Base-by-base conservation (phyloP, 2,797 vertebrate genomes). In the Falco cherrug region DNA sequence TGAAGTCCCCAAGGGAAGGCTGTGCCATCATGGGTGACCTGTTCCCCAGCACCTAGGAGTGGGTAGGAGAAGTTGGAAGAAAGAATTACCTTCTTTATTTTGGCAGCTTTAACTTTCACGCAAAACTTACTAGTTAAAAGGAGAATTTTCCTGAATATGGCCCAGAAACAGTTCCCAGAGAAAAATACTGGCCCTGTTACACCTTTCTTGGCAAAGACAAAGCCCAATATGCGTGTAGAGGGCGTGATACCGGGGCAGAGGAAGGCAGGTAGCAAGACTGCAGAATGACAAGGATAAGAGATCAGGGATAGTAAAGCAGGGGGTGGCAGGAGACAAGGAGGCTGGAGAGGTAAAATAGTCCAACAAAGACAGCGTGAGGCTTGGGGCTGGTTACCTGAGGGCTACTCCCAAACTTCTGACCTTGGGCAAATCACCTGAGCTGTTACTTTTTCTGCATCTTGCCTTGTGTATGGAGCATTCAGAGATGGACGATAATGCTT, bases 281-380 rank as follows among this genome's bases (percentile, higher is more conserved):
- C 31, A 53, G 26, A 63, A 69, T 61, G 28, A 61, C 39, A 50
- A 77, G 48, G 13, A 35, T 20, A 12, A 43, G 24, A 71, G 8
- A 75, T 41, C 29, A 31, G 0, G 14, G 17, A 13, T 17, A 43
- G 24, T 48, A 45, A 84, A 82, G 64, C 31, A 84, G 24, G 6
- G 10, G 3, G 48, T 0, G 0, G n/a, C 4, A 24, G 16, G 0
- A 1, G 12, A 4, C 9, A 43, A 51, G 41, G 39, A 67, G 10
- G 1, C 24, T 78, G 31, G 22, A 81, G 37, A 60, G 17, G 18
- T 75, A 47, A 84, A 71, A 53, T 24, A 71, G 25, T n/a, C 74
- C 60, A 89, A 13, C 1, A 18, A 35, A 57, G 57, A 61, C 21
- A 35, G 7, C 21, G 3, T 39, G 41, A 81, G 41, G 25, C 21